These are phyloP conservation scores for Andrena bucephala DNA, from an alignment of 2,888 invertebrate genomes.

Conservation along the genomic window DNA sequence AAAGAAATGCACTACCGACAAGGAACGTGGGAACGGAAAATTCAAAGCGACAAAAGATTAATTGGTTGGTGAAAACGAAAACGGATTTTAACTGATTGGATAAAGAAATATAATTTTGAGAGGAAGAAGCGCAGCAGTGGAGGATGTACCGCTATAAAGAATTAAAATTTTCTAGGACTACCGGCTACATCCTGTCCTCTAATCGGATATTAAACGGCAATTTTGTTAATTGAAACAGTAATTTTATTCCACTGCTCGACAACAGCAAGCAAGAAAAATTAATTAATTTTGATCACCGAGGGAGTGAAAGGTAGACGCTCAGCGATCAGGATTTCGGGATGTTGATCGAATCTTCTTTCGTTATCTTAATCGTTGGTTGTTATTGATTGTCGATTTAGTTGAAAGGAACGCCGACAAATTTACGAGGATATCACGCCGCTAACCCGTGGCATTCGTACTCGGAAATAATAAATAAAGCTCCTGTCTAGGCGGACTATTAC, in stretches of 20 bases:
- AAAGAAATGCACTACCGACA: neutral
- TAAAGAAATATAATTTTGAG: neutral
- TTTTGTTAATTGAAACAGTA: conserved; percentile 4
- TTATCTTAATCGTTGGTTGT: conserved; percentile 40
- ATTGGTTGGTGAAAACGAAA: neutral
- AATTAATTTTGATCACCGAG: conserved; percentile 16
- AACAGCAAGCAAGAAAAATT: neutral
- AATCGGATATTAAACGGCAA: conserved; percentile 5
- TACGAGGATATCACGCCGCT: conserved; percentile 6
- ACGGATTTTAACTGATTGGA: neutral
- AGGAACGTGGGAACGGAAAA: neutral
- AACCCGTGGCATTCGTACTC: neutral
- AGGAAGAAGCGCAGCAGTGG: neutral
- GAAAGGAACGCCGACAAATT: conserved; percentile 41
- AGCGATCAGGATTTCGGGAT: conserved; percentile 22
- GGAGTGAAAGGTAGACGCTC: neutral
- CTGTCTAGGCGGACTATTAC: neutral
- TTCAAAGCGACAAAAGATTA: neutral
- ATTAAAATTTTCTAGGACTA: neutral
- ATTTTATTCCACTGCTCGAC: neutral
- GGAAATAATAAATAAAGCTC: conserved; percentile 17
- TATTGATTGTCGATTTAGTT: conserved; percentile 42
- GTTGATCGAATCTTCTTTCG: conserved; percentile 6
- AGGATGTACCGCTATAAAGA: neutral
- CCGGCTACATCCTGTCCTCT: neutral